A percentile compares a stretch with the other conserved stretches of the same genome.
These are phyloP conservation scores for Periplaneta americana DNA, from an alignment of 1,140 invertebrate species.

Conservation along the genomic window DNA sequence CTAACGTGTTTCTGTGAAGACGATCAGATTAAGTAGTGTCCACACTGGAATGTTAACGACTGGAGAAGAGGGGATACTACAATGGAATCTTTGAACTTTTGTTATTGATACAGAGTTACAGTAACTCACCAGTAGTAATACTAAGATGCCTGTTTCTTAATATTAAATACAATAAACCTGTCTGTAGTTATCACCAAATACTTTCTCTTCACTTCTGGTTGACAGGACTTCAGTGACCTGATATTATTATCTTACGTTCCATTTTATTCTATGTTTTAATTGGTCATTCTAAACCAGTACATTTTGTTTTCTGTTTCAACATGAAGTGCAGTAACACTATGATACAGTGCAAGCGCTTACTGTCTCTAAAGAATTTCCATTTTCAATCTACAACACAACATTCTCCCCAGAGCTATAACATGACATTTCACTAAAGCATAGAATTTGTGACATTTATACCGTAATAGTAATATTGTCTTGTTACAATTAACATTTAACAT, in stretches of 20 bases:
- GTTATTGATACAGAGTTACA: not conserved
- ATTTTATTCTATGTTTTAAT: no score
- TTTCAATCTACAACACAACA: not conserved
- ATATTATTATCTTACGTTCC: no score
- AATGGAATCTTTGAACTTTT: not conserved
- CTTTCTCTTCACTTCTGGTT: not conserved
- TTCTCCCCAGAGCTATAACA: not conserved
- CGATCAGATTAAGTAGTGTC: no score
- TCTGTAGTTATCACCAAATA: not conserved
- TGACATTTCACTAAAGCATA: not conserved
- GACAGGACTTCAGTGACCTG: no score
- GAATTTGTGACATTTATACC: not conserved
- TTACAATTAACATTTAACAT: conserved; percentile 8
- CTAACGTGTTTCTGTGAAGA: not conserved
- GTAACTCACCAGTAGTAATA: not conserved
- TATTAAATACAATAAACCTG: not conserved
- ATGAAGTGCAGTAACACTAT: not conserved
- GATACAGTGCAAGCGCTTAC: not conserved
- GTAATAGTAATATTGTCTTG: conserved; percentile 3
- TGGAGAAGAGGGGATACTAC: not conserved
- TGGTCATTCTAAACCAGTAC: not conserved
- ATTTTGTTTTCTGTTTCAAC: no score
- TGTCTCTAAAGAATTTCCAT: no score
- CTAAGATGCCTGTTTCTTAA: no score
- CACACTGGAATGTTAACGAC: not conserved